Evolutionary conservation across 2,113 vertebrate genomes (phyloP).

Genomic region (Periophthalmus modestus): DNA sequence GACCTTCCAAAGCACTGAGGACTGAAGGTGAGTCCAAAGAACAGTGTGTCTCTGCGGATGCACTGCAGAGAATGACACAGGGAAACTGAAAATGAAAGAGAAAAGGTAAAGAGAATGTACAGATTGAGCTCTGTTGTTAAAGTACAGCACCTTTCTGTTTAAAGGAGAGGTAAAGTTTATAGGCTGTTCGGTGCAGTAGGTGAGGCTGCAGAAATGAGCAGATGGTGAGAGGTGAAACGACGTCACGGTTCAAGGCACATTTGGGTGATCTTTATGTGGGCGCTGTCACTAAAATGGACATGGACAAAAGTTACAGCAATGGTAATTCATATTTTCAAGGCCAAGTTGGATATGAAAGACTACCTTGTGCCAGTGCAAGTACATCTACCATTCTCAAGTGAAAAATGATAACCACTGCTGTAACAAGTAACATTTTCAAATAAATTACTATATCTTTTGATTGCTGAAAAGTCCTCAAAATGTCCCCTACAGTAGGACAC

Average conservation of each 20-base stretch:
- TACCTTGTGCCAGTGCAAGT: too few relatives aligned
- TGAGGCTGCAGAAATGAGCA: not conserved
- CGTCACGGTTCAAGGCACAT: not conserved
- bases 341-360: not conserved
- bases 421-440: too few relatives aligned
- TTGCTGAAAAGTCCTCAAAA: too few relatives aligned
- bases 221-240: not conserved
- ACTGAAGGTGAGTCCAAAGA: constrained; percentile 1
- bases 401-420: too few relatives aligned
- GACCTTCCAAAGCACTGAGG: constrained; percentile 4
- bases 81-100: constrained; percentile 11
- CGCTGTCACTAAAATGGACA: not conserved
- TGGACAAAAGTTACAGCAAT: not conserved
- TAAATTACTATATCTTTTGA: too few relatives aligned
- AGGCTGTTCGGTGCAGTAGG: not conserved
- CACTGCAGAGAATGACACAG: constrained; percentile 22
- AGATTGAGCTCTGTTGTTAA: not conserved
- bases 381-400: too few relatives aligned
- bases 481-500: too few relatives aligned
- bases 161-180: not conserved
- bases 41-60: not conserved
- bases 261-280: not conserved
- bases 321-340: not conserved
- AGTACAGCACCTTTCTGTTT: not conserved
- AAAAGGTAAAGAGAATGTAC: not conserved